Percentiles rank a stretch among this genome's conserved stretches.
phyloP scores from a whole-genome alignment of 2,797 vertebrate genomes.

The Urosaurus nigricauda region DNA sequence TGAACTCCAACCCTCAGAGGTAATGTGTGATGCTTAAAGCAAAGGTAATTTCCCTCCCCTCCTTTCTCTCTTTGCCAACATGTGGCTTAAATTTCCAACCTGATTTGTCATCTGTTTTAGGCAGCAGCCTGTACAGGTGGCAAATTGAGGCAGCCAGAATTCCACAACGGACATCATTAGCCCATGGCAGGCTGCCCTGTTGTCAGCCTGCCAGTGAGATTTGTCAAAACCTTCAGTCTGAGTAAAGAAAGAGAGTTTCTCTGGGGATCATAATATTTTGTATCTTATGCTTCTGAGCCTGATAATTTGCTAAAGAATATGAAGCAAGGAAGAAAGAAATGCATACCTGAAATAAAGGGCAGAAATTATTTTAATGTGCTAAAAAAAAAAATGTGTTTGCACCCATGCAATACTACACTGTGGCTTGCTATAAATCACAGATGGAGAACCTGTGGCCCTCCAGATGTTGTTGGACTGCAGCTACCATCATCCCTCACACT shows the following conservation, averaged over 20 bases:
- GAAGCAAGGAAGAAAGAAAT: background rate
- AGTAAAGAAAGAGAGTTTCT: constrained; percentile 34
- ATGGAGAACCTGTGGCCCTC: background rate
- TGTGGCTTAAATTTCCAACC: constrained; percentile 39
- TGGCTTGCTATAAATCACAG: too few relatives aligned
- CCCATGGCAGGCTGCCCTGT: constrained; percentile 23
- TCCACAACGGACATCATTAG: constrained; percentile 55
- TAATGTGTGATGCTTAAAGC: background rate
- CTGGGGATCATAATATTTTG: constrained; percentile 55
- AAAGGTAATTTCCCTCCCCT: constrained; percentile 22
- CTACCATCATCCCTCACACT: background rate
- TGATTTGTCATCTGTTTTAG: constrained; percentile 48
- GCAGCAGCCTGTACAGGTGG: constrained; percentile 45
- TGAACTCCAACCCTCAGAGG: background rate
- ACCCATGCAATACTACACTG: background rate
- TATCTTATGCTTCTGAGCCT: constrained; percentile 34
- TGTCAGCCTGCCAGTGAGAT: constrained; percentile 44
- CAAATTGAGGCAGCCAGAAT: constrained; percentile 38
- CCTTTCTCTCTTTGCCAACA: background rate
- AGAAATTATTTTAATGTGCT: constrained; percentile 19
- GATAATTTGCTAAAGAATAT: background rate
- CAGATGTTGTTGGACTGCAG: background rate
- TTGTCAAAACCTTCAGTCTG: constrained; percentile 7
- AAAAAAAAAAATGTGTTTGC: background rate
- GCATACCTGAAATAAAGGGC: constrained; percentile 5